Base-by-base conservation (phyloP, 1,140 invertebrate genomes). In the Andricus grossulariae region DNA sequence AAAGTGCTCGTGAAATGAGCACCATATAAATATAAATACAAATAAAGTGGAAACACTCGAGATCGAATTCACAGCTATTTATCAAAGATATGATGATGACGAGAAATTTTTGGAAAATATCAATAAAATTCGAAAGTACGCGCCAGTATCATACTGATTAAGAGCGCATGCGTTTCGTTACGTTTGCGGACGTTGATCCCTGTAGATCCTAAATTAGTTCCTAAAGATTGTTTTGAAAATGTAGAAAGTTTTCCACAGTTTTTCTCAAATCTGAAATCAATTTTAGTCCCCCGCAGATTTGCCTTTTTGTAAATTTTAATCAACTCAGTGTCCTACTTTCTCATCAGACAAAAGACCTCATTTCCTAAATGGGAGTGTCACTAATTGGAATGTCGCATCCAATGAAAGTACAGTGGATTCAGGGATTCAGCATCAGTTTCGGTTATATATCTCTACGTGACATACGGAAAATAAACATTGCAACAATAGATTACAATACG, bases 91-190 rank as follows among this genome's bases (percentile, higher is more conserved):
- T 32, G 32, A 11, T 10, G 8, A 10, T 10, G 39, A 39, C 5
- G 0, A 5, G 39, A 39, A 39, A 39, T 39, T 10, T 10, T 39
- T 39, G 39, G 8, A 39, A 39, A 39, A 12, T 5, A 8, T 19
- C 1, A n/a, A 15, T 12, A n/a, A 57, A 57, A 57, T 57, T 66
- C 16, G n/a, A 66, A 66, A 45, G 4, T 39, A 66, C 32, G 60
- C 60, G 60, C 60, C 25, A 0, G 1, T n/a, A n/a, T 16, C 5
- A 16, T 66, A n/a, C 8, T 6, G 15, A 10, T 45, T 10, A 7
- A n/a, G 60, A 39, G 15, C 60, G 60, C 60, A 66, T 66, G 60
- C 60, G 60, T 66, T 16, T 66, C 45, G 13, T 32, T n/a, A n/a
- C 8, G 39, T 32, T 32, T 32, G 25, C 25, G 25, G 0, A 32